These are phyloP conservation scores for Hecatera dysodea DNA, from an alignment of 2,888 invertebrate species.

Conservation along the genomic window DNA sequence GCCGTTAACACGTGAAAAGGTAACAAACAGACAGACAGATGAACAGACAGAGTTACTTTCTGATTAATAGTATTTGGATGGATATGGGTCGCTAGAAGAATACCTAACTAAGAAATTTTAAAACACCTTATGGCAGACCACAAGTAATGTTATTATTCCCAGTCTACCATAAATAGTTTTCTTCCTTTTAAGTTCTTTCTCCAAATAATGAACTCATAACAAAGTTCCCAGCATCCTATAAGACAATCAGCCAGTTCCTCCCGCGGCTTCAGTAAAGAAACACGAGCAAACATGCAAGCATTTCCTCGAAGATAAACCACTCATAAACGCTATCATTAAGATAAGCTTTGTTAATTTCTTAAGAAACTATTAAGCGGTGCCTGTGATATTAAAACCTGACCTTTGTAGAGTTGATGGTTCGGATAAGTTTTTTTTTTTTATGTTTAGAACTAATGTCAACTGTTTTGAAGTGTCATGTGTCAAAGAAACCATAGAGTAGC, in stretches of 20 bases:
- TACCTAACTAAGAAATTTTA: not conserved
- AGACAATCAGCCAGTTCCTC: slow-evolving; percentile 60
- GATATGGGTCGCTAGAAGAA: too few species aligned
- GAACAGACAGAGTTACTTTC: too few species aligned
- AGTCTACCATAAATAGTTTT: not conserved
- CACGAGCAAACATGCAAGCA: slow-evolving; percentile 78
- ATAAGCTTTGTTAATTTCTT: slow-evolving; percentile 84
- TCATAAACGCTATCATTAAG: slow-evolving; percentile 79
- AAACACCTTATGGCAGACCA: not conserved
- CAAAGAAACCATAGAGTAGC: slow-evolving; percentile 58
- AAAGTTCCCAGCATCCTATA: slow-evolving; percentile 56
- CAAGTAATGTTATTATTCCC: slow-evolving; percentile 1
- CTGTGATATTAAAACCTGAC: slow-evolving; percentile 75
- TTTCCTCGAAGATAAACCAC: slow-evolving; percentile 81
- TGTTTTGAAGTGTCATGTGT: slow-evolving; percentile 53
- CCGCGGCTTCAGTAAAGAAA: slow-evolving; percentile 71
- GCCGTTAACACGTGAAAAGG: too few species aligned
- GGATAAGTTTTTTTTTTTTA: slow-evolving; percentile 46
- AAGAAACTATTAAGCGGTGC: slow-evolving; percentile 79
- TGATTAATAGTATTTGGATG: too few species aligned
- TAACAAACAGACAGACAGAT: too few species aligned
- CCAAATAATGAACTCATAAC: slow-evolving; percentile 35
- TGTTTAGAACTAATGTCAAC: slow-evolving; percentile 36
- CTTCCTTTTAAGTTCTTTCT: slow-evolving; percentile 6
- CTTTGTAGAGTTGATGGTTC: slow-evolving; percentile 67